Evolutionary conservation across 2,113 vertebrate species (phyloP), one percentile per base, ranked within the genome.

Genomic region (Muscicapa adusta): DNA sequence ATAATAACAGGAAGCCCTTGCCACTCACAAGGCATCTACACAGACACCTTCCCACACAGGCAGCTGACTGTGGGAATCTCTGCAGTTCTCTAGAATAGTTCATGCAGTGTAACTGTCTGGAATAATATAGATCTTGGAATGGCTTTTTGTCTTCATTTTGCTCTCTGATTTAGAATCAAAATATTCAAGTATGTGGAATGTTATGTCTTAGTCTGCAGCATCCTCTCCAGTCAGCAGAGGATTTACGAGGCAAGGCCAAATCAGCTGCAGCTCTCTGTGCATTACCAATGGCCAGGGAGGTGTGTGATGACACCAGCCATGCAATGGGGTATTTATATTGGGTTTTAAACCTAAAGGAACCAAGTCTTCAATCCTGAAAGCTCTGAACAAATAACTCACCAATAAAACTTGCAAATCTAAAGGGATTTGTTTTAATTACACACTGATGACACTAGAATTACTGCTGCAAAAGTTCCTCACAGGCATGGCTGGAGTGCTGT

Each of bases 121-220:
- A 81, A 51, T 83, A 81, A 86, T 40, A 51, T 12, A 56, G 71
- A 18, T 51, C 53, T 71, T 56, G 48, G 48, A 87, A 73, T 13
- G 31, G n/a, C 24, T 79, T 60, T 68, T 48, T 56, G 57, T 65
- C 82, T 82, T 89, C 10, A 56, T 42, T 63, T 85, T 47, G 16
- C 24, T 89, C 58, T 91, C 67, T 89, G 31, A 25, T 93, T 93
- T 77, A 87, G 58, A 94, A 88, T 36, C 9, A 83, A 88, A 85
- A 75, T 76, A 92, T 83, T 85, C 38, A 80, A 76, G 61, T 47
- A 73, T 9, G 12, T 65, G 36, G 45, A 86, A 82, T 14, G 29
- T 31, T 84, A 71, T 38, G 28, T 34, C 19, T 58, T 36, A 63
- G 19, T 36, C 63, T 53, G 28, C 68, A 91, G 31, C 31, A 70